phyloP scores from a whole-genome alignment of 2,888 invertebrate species.

The Atethmia centrago region DNA sequence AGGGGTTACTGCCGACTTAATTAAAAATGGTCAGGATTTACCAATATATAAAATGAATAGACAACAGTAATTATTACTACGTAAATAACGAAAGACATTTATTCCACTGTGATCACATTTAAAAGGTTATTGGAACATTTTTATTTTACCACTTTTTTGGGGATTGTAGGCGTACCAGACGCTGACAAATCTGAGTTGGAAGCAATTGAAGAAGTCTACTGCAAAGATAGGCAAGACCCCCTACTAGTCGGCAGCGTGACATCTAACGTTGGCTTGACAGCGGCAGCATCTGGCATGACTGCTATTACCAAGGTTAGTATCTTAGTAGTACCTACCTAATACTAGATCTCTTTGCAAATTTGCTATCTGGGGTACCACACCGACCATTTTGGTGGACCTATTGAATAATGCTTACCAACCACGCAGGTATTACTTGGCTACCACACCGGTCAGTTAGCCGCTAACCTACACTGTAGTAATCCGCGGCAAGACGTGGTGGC shows the following conservation, averaged over 20 bases:
- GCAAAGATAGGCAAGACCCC: slow-evolving; percentile 86
- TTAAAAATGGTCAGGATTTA: too few species aligned
- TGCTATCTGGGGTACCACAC: background rate
- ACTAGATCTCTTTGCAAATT: background rate
- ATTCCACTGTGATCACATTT: background rate
- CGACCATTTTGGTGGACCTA: background rate
- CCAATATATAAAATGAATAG: too few species aligned
- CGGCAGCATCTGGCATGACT: slow-evolving; percentile 84
- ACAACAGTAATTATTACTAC: too few species aligned
- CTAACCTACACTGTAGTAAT: slow-evolving; percentile 92
- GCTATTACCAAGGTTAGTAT: slow-evolving; percentile 88
- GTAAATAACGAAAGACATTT: background rate
- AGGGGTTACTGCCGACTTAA: too few species aligned
- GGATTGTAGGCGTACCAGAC: slow-evolving; percentile 80
- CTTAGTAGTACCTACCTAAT: background rate
- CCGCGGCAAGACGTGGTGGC: slow-evolving; percentile 89
- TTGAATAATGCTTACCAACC: background rate
- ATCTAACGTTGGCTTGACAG: slow-evolving; percentile 79
- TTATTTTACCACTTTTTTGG: background rate
- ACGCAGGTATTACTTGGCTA: slow-evolving; percentile 91
- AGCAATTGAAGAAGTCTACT: slow-evolving; percentile 90
- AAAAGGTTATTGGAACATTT: too few species aligned
- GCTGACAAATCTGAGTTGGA: slow-evolving; percentile 92
- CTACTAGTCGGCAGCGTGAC: slow-evolving; percentile 87
- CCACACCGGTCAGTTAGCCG: slow-evolving; percentile 92